Conservation (phyloP, 2,113 vertebrate species). For the Eptesicus fuscus region DNA sequence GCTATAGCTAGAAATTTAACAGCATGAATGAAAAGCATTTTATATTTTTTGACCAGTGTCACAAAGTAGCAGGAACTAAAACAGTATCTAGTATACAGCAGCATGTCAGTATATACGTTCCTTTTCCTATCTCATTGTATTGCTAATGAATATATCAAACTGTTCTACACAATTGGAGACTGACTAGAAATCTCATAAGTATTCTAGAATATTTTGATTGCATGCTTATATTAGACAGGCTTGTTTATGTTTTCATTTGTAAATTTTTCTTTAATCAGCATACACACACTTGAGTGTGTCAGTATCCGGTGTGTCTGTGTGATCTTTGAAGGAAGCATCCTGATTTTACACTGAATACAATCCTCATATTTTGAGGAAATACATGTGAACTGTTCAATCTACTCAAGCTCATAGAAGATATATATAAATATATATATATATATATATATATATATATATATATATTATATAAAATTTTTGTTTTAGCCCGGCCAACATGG, state of each 20-base stretch:
- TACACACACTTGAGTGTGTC: not conserved
- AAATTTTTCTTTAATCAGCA: conserved; percentile 46
- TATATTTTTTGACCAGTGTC: not conserved
- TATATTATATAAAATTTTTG: not conserved
- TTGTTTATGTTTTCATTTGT: conserved; percentile 53
- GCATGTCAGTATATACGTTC: not conserved
- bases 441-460: not conserved
- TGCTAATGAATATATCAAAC: conserved; percentile 65
- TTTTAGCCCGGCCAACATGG: not conserved
- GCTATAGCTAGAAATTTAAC: not conserved
- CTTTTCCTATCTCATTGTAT: conserved; percentile 65
- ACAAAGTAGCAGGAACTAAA: not conserved
- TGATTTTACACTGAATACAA: not conserved
- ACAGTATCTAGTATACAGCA: not conserved
- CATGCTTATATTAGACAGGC: conserved; percentile 14
- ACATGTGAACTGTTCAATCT: not conserved
- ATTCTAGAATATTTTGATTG: conserved; percentile 58
- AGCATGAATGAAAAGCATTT: not conserved
- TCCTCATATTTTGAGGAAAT: not conserved
- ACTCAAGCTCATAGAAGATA: not conserved
- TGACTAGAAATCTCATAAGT: conserved; percentile 71
- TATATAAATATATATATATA: not conserved
- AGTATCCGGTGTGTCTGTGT: not conserved
- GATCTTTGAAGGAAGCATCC: not conserved
- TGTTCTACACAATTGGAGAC: conserved; percentile 67